Evolutionary conservation across 2,797 vertebrate genomes (phyloP), one percentile per base, ranked within the genome.

Genomic region (Kryptopterus vitreolus): DNA sequence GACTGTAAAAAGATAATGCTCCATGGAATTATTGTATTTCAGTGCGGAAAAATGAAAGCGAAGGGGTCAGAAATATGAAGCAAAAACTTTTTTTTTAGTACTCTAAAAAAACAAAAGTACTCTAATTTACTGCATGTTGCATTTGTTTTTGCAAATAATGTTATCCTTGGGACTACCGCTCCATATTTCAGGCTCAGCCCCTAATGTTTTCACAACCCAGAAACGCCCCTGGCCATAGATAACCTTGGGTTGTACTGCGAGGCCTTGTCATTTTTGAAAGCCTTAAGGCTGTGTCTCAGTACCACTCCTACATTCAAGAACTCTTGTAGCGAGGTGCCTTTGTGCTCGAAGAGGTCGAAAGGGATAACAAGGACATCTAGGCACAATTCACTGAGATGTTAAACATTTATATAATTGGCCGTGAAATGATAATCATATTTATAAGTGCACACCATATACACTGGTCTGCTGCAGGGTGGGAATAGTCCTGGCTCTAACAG

Each of bases 351-450:
- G 52, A 55, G 52, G 11, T 35, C 11, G 50, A 20, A 57, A 57
- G 5, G 8, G 29, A 26, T 22, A 52, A 70, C 15, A 70, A 52
- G 68, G 31, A 24, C 18, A 55, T 33, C 20, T n/a, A 55, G 50
- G 16, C 31, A 43, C 31, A 73, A 33, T 18, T 38, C 52, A 38
- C 31, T 38, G 29, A 33, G 53, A 22, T 73, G 31, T 73, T 33
- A 57, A 57, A 26, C 33, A 43, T 73, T 16, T 72, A 53, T 73
- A 38, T 57, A 50, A 73, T 73, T 73, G 33, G 33, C 38, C 57
- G 31, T 38, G 22, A 57, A 73, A 16, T 57, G 20, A 57, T 58
- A n/a, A 73, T 58, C 68, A 52, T 69, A 43, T 43, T 43, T 9
- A 38, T 38, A 38, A 38, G 24, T 2, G 29, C 66, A 69, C 4